Evolutionary conservation across 1,140 invertebrate genomes (phyloP).

Genomic region (Drosophila insularis): DNA sequence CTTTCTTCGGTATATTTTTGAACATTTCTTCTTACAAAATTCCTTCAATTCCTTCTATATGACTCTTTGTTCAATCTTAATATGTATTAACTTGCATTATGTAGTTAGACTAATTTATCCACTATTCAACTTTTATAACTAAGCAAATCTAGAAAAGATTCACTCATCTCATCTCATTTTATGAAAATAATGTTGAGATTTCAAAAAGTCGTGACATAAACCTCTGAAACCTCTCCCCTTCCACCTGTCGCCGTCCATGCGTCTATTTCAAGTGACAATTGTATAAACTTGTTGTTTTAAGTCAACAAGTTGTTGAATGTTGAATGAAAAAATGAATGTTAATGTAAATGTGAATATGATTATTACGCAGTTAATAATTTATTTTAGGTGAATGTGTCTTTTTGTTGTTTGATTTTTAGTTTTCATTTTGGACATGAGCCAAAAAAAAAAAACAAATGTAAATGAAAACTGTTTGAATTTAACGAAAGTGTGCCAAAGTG

Average conservation of each 20-base stretch:
- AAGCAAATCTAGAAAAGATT: too few relatives aligned
- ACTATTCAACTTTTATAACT: too few relatives aligned
- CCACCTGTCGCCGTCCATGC: background rate
- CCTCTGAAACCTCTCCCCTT: background rate
- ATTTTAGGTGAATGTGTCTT: conserved; percentile 39
- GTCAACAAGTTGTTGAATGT: conserved; percentile 55
- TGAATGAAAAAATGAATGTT: conserved; percentile 33
- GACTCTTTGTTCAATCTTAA: too few relatives aligned
- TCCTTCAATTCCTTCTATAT: too few relatives aligned
- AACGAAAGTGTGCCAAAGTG: conserved; percentile 53
- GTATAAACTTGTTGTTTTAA: conserved; percentile 46
- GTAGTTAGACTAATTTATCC: too few relatives aligned
- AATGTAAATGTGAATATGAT: conserved; percentile 46
- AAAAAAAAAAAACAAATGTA: conserved; percentile 16
- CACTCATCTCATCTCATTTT: too few relatives aligned
- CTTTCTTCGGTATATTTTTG: too few relatives aligned
- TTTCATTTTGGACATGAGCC: conserved; percentile 31
- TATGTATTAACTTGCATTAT: too few relatives aligned
- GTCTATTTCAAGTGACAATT: conserved; percentile 42
- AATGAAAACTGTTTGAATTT: conserved; percentile 41
- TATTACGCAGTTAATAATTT: conserved; percentile 61
- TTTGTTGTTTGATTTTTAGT: conserved; percentile 6
- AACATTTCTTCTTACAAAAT: too few relatives aligned
- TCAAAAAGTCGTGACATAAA: too few relatives aligned
- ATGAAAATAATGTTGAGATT: too few relatives aligned